A percentile compares a stretch with the other conserved stretches of the same genome.
These are phyloP conservation scores for Listronotus bonariensis DNA, from an alignment of 1,140 invertebrate species.

Conservation along the genomic window DNA sequence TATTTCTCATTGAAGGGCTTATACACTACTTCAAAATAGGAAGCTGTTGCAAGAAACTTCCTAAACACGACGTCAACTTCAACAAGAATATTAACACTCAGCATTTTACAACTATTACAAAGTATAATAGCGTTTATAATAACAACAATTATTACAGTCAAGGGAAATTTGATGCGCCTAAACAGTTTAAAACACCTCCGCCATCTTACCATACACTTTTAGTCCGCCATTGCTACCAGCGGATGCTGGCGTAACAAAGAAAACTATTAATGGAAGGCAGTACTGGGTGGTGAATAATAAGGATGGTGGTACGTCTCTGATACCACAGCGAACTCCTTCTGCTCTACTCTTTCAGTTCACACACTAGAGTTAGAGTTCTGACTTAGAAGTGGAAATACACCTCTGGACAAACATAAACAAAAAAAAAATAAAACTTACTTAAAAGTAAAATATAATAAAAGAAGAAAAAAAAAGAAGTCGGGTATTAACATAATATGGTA, in stretches of 20 bases:
- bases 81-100: background rate
- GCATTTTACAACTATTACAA: background rate
- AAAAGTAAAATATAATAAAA: too few species aligned
- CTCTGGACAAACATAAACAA: too few species aligned
- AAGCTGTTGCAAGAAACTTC: conserved; percentile 12
- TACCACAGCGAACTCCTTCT: conserved; percentile 72
- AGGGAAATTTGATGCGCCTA: conserved; percentile 39
- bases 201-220: conserved; percentile 63
- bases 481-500: too few species aligned
- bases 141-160: background rate
- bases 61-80: background rate
- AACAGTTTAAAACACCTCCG: conserved; percentile 55
- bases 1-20: conserved; percentile 67
- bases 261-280: conserved; percentile 73
- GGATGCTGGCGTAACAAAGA: conserved; percentile 52
- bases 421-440: too few species aligned
- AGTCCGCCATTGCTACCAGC: conserved; percentile 41
- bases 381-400: too few species aligned
- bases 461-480: too few species aligned
- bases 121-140: conserved; percentile 29
- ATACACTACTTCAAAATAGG: conserved; percentile 19
- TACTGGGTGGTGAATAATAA: conserved; percentile 68
- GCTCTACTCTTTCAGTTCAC: conserved; percentile 71
- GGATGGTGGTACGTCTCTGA: conserved; percentile 65
- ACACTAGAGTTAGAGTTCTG: too few species aligned